These are phyloP conservation scores for Muscicapa adusta DNA, from an alignment of 2,113 vertebrate species.

Conservation along the genomic window DNA sequence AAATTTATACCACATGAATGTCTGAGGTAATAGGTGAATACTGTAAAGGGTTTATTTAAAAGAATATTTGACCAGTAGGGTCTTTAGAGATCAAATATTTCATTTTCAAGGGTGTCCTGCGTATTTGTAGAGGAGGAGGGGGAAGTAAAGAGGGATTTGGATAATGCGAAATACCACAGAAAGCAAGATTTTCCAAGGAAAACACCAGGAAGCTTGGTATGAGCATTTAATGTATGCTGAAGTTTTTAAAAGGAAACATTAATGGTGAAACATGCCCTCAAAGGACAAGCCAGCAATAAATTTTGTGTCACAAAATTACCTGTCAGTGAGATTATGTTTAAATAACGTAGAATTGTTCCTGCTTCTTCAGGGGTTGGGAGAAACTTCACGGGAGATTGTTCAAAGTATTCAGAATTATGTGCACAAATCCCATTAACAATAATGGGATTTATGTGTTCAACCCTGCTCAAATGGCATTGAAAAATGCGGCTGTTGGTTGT, in stretches of 20 bases:
- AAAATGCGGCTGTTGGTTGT: conserved; percentile 50
- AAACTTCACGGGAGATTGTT: conserved; percentile 70
- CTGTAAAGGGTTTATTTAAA: conserved; percentile 64
- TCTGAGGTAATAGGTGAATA: conserved; percentile 66
- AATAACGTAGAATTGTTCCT: conserved; percentile 76
- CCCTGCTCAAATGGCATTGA: conserved; percentile 56
- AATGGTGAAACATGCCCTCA: conserved; percentile 76
- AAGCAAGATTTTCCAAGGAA: conserved; percentile 79
- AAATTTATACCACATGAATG: conserved; percentile 63
- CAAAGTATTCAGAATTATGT: conserved; percentile 73
- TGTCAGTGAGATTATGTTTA: conserved; percentile 79
- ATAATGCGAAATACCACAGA: conserved; percentile 76
- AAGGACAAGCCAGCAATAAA: conserved; percentile 78
- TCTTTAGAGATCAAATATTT: conserved; percentile 68
- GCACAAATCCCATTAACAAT: conserved; percentile 75
- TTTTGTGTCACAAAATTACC: conserved; percentile 79
- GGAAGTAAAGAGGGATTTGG: conserved; percentile 69
- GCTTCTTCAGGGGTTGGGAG: conserved; percentile 59
- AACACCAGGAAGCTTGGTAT: conserved; percentile 74
- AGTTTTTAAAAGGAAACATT: conserved; percentile 84
- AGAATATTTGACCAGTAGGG: conserved; percentile 60
- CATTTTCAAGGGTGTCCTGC: conserved; percentile 46
- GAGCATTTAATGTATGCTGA: conserved; percentile 76
- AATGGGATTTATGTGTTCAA: conserved; percentile 70
- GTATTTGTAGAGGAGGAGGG: conserved; percentile 30